Evolutionary conservation across 1,140 invertebrate genomes (phyloP).

Genomic region (Chironomus striatipennis): DNA sequence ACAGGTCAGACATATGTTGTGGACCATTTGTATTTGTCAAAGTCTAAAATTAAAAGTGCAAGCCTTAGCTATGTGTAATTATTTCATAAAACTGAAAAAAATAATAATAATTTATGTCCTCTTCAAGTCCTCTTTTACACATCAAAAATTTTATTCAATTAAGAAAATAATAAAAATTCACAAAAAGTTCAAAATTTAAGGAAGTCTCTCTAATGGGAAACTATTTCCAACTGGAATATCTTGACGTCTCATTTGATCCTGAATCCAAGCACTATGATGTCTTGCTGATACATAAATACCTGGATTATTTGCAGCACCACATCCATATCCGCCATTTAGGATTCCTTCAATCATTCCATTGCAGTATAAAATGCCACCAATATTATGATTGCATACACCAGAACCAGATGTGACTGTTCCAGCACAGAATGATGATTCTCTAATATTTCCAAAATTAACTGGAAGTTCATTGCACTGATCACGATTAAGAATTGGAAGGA

Average conservation of each 20-base stretch:
- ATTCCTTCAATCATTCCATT: background rate
- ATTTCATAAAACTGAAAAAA: no score
- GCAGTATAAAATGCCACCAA: background rate
- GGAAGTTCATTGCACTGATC: constrained; percentile 8
- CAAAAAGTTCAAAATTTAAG: background rate
- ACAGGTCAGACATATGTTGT: no score
- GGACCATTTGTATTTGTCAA: no score
- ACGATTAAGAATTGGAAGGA: background rate
- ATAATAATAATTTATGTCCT: no score
- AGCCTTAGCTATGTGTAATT: no score
- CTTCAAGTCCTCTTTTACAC: no score
- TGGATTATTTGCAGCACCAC: background rate
- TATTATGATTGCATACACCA: background rate
- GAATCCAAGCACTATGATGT: background rate
- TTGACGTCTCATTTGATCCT: background rate
- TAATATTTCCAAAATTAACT: background rate
- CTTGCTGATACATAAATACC: background rate
- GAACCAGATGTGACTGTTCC: background rate
- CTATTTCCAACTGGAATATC: background rate
- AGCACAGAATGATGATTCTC: background rate
- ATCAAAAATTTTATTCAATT: background rate
- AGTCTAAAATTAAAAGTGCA: no score
- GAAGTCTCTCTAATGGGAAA: background rate
- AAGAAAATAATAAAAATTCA: background rate
- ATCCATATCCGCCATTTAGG: background rate